Conservation (phyloP, 1,140 invertebrate species). For the Agraylea sexmaculata region DNA sequence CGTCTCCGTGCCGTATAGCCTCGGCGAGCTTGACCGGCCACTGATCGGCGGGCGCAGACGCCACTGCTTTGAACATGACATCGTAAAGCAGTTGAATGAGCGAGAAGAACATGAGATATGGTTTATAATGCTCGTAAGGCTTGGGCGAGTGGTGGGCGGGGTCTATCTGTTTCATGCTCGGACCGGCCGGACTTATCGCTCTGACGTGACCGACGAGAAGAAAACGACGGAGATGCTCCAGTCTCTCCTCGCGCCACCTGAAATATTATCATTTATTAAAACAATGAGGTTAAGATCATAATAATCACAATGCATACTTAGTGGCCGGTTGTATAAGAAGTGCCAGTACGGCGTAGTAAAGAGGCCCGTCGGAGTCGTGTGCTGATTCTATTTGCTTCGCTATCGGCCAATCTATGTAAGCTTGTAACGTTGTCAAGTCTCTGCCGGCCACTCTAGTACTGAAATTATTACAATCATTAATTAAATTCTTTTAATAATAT, state of each 20-base stretch:
- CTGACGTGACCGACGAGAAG: constrained; percentile 70
- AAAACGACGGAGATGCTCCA: constrained; percentile 65
- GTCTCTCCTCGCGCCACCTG: constrained; percentile 50
- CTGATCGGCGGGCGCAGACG: constrained; percentile 59
- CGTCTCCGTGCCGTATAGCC: constrained; percentile 90
- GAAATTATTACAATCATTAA: constrained; percentile 24
- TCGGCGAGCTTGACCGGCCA: constrained; percentile 85
- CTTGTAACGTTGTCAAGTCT: constrained; percentile 30
- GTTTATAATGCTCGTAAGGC: constrained; percentile 70
- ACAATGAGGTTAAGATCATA: constrained; percentile 1
- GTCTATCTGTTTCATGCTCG: constrained; percentile 30
- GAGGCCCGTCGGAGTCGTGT: constrained; percentile 80
- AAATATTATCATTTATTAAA: not conserved
- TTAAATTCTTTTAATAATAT: no score
- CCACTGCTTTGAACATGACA: constrained; percentile 48
- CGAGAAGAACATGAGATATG: constrained; percentile 69
- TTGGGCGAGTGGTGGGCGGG: constrained; percentile 28
- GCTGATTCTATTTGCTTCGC: constrained; percentile 61
- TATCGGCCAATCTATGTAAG: constrained; percentile 28
- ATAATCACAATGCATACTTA: constrained; percentile 25
- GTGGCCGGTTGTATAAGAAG: constrained; percentile 63
- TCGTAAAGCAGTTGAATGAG: constrained; percentile 33
- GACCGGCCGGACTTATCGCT: constrained; percentile 42
- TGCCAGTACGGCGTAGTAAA: constrained; percentile 74
- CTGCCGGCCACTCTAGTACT: constrained; percentile 58